phyloP scores from a whole-genome alignment of 2,888 invertebrate species.

The Stegana nigrithorax region DNA sequence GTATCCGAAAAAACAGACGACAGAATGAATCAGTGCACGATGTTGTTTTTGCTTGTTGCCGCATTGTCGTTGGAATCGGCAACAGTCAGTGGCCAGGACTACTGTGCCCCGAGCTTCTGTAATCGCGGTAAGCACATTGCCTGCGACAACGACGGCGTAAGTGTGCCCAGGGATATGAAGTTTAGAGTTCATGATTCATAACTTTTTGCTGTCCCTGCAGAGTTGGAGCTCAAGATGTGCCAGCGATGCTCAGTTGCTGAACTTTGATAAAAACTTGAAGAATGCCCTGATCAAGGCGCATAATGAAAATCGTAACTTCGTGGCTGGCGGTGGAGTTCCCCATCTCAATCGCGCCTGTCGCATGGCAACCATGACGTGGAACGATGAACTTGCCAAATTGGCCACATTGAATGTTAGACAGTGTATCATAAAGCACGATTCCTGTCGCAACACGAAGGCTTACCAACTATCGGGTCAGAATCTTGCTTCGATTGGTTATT shows the following conservation, averaged over 20 bases:
- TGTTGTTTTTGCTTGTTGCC: too few species aligned
- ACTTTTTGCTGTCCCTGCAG: conserved; percentile 21
- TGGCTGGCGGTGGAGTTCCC: conserved; percentile 39
- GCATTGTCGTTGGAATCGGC: too few species aligned
- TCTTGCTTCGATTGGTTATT: conserved; percentile 42
- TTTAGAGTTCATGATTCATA: too few species aligned
- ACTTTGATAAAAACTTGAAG: conserved; percentile 25
- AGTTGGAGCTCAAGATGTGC: conserved; percentile 40
- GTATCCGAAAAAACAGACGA: too few species aligned
- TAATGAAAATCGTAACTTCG: conserved; percentile 42
- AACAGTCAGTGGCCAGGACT: conserved; percentile 32
- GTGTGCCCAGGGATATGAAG: too few species aligned
- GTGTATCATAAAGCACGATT: conserved; percentile 49
- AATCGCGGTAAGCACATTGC: conserved; percentile 37
- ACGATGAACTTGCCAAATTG: conserved; percentile 47
- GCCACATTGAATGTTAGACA: conserved; percentile 50
- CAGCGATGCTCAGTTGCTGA: conserved; percentile 28
- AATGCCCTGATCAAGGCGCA: conserved; percentile 32
- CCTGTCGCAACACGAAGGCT: conserved; percentile 50
- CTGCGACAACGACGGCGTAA: conserved; percentile 45
- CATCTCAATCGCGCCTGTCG: conserved; percentile 43
- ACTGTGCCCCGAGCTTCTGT: conserved; percentile 36
- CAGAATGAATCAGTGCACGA: too few species aligned
- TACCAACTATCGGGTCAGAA: conserved; percentile 56
- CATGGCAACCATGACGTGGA: conserved; percentile 58